phyloP scores from a whole-genome alignment of 1,140 invertebrate species.

The Ptiloglossa arizonensis region DNA sequence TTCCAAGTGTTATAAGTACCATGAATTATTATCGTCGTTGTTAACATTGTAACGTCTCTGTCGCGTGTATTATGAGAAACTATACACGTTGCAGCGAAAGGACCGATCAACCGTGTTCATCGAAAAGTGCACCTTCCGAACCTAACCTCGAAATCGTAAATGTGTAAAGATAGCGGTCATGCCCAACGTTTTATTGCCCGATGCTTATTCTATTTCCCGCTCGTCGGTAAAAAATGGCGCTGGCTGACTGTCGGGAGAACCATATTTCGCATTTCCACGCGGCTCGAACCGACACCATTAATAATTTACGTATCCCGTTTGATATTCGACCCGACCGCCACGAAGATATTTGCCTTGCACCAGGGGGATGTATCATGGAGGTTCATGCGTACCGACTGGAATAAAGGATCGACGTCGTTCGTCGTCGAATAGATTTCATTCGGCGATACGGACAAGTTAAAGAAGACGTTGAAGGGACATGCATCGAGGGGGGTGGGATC shows the following conservation, averaged over 20 bases:
- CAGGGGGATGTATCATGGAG: conserved; percentile 10
- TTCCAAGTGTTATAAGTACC: no score
- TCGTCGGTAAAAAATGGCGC: background rate
- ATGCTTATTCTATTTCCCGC: background rate
- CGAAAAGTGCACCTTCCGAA: no score
- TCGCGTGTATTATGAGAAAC: no score
- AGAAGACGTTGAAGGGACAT: conserved; percentile 56
- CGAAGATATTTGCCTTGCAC: conserved; percentile 1
- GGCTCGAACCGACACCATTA: background rate
- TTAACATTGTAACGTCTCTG: no score
- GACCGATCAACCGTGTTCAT: no score
- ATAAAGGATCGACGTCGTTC: conserved; percentile 50
- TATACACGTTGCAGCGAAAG: no score
- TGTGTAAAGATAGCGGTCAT: no score
- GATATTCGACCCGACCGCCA: conserved; percentile 11
- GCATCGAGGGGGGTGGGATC: no score
- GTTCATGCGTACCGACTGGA: conserved; percentile 1
- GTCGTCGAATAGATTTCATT: conserved; percentile 31
- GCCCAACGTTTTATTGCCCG: no score
- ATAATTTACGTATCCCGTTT: conserved; percentile 15
- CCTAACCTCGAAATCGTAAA: background rate
- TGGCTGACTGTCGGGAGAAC: no score
- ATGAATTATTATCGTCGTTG: no score
- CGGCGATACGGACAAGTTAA: conserved; percentile 58
- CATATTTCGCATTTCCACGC: background rate